Base-by-base conservation (phyloP, 1,140 invertebrate species). In the Ruditapes philippinarum region DNA sequence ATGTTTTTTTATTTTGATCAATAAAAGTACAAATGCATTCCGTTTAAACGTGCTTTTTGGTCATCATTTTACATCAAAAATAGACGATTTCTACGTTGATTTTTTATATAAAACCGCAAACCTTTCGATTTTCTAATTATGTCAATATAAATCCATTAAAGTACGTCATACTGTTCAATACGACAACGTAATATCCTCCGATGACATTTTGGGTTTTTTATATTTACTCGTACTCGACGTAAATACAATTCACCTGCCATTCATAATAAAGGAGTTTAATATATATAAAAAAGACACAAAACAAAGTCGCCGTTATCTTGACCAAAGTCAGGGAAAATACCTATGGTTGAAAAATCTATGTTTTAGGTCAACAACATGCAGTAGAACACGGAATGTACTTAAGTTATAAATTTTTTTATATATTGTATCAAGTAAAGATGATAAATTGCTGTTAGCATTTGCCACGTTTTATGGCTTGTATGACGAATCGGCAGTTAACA, bases 61-160 rank as follows among this genome's bases (percentile, higher is more conserved):
- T 62, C 57, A 62, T 25, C 25, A 28, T 28, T 28, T 62, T 28
- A 62, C 57, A 5, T 11, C 57, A 28, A 62, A 62, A 62, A 62
- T 62, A 62, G 25, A 70, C 14, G 42, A 45, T 45, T 7, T 14
- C 5, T 45, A 7, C 5, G 42, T 7, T 45, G 42, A 14, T 45
- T 7, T 70, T 70, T 70, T 70, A 38, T 70, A 38, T 70, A 1
- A 11, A 36, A 70, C 25, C 36, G 14, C 25, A 31, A 70, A 38
- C 65, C 65, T 70, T 70, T 38, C n/a, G 36, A 38, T 70, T 70
- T 38, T 1, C 19, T 38, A 70, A 70, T 38, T 70, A 70, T 70
- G 65, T 70, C 65, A 38, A 70, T 17, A 70, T 17, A 70, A 38
- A 17, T 38, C 2, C 36, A 36, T 14, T 70, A 38, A 36, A 38